Percentiles rank a stretch among this genome's conserved stretches.
phyloP scores from a whole-genome alignment of 2,797 vertebrate genomes.

The Melanotaenia nigrans region DNA sequence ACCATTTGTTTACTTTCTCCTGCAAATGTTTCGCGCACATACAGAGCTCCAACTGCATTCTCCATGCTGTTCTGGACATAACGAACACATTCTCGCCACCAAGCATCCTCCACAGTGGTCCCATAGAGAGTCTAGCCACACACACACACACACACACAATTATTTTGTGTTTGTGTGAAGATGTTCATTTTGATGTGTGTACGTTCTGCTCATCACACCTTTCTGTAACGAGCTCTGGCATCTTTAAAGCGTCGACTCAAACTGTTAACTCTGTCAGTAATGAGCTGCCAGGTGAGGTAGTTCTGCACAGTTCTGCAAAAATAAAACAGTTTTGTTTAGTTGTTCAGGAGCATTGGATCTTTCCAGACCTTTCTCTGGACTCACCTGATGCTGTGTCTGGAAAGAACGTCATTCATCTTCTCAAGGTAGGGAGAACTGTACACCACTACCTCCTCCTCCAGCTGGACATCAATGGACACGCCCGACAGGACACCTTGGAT shows the following conservation, averaged over 20 bases:
- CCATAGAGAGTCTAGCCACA: conserved; percentile 88
- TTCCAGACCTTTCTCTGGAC: conserved; percentile 2
- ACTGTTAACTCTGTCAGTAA: conserved; percentile 90
- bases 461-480: conserved; percentile 83
- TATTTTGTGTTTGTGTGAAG: neutral
- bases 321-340: conserved; percentile 3
- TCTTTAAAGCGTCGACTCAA: conserved; percentile 94
- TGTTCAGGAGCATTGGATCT: neutral
- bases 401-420: conserved; percentile 87
- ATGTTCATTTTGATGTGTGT: neutral
- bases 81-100: conserved; percentile 94
- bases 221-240: conserved; percentile 89
- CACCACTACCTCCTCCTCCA: conserved; percentile 91
- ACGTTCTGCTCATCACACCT: conserved; percentile 77
- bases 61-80: conserved; percentile 97
- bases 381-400: conserved; percentile 88
- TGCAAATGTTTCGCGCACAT: conserved; percentile 91
- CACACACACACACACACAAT: conserved; percentile 29
- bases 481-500: conserved; percentile 89
- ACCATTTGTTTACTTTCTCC: conserved; percentile 95
- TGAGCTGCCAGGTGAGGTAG: conserved; percentile 93
- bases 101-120: conserved; percentile 91
- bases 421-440: conserved; percentile 92
- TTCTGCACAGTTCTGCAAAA: conserved; percentile 92
- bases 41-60: conserved; percentile 93